phyloP scores from a whole-genome alignment of 2,113 vertebrate species.

The Tragelaphus strepsiceros region DNA sequence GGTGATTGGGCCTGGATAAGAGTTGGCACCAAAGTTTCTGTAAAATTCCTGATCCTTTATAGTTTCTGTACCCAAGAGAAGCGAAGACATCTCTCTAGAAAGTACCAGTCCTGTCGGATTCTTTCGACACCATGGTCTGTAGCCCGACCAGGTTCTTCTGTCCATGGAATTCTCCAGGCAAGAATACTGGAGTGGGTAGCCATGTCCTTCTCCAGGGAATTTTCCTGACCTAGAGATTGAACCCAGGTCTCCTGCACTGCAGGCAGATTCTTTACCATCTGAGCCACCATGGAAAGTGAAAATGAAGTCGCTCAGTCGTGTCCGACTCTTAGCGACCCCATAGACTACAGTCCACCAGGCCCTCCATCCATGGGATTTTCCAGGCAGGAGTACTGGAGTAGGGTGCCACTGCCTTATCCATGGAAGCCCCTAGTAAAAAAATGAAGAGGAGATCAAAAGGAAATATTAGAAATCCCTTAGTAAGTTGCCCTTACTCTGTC shows the following conservation, averaged over 20 bases:
- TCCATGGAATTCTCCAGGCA: background rate
- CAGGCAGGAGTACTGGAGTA: too few relatives aligned
- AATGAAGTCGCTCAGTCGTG: too few relatives aligned
- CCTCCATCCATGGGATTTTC: too few relatives aligned
- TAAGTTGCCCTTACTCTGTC: background rate
- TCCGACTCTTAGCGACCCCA: too few relatives aligned
- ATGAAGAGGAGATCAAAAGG: background rate
- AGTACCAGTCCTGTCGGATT: background rate
- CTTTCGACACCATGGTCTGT: background rate
- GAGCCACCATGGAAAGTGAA: background rate
- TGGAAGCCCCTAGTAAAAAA: background rate
- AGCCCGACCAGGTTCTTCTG: background rate
- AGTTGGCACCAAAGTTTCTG: background rate
- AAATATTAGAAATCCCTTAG: background rate
- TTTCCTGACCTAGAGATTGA: background rate
- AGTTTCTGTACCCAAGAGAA: background rate
- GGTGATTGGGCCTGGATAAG: accelerated
- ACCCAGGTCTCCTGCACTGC: background rate
- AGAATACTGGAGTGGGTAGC: background rate
- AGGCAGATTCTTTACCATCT: background rate
- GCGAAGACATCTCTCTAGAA: background rate
- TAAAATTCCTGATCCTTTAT: background rate
- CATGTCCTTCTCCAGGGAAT: background rate
- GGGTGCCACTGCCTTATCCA: too few relatives aligned
- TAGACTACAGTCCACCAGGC: too few relatives aligned